Evolutionary conservation across 2,113 vertebrate species (phyloP).

Genomic region (human (Homo sapiens)): DNA sequence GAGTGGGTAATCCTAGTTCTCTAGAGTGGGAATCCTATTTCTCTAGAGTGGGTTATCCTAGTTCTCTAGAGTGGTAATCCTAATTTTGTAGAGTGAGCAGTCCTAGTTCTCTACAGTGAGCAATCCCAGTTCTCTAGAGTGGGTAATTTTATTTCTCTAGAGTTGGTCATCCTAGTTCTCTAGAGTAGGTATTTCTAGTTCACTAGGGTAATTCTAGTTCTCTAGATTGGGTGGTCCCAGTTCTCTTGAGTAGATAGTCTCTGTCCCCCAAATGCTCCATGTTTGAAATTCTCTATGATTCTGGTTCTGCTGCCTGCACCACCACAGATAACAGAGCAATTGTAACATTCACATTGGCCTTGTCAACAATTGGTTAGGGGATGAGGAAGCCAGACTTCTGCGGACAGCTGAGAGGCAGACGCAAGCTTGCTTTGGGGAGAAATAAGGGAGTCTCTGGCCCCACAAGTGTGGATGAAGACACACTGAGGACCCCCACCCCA

Average conservation of each 20-base stretch:
- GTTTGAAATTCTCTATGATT: background rate
- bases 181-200: background rate
- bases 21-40: background rate
- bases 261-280: background rate
- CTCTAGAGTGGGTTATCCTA: background rate
- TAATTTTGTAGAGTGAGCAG: background rate
- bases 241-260: background rate
- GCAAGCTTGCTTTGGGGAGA: too few species aligned
- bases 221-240: background rate
- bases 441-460: background rate
- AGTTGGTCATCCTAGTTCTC: background rate
- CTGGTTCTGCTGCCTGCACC: background rate
- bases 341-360: fast-evolving
- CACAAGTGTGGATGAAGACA: fast-evolving
- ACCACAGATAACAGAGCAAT: fast-evolving
- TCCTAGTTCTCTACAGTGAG: background rate
- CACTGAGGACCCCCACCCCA: fast-evolving
- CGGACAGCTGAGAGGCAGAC: background rate
- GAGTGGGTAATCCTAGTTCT: background rate
- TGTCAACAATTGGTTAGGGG: fast-evolving
- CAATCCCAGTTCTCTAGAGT: background rate
- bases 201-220: background rate
- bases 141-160: background rate
- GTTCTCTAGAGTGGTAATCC: fast-evolving
- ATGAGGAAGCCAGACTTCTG: background rate